These are phyloP conservation scores for Druon quercuslanigerum DNA, from an alignment of 1,140 invertebrate genomes.

Conservation along the genomic window DNA sequence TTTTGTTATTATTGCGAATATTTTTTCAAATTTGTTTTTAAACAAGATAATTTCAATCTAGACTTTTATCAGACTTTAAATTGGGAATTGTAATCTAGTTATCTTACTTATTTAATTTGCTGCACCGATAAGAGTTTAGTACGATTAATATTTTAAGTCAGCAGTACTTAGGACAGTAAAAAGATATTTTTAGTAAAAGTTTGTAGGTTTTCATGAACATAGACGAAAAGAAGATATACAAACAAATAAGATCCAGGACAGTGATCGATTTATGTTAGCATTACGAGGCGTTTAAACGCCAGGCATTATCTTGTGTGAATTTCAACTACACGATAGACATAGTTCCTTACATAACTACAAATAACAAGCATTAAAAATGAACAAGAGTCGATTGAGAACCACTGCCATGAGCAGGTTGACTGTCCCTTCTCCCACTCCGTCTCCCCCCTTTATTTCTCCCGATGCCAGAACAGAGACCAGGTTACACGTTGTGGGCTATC, in stretches of 20 bases:
- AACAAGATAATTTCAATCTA: too few species aligned
- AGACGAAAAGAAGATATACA: background rate
- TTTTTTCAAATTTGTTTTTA: too few species aligned
- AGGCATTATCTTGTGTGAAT: constrained; percentile 25
- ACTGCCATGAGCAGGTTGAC: constrained; percentile 57
- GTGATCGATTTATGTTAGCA: constrained; percentile 26
- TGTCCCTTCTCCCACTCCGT: constrained; percentile 51
- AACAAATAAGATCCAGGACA: constrained; percentile 27
- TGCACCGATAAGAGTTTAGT: too few species aligned
- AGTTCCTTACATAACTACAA: constrained; percentile 48
- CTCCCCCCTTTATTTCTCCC: constrained; percentile 42
- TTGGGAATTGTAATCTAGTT: too few species aligned
- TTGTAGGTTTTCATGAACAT: background rate
- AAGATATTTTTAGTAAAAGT: too few species aligned
- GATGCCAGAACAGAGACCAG: constrained; percentile 45
- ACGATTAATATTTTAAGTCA: too few species aligned
- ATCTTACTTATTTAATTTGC: too few species aligned
- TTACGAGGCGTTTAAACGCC: background rate
- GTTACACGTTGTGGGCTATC: constrained; percentile 58
- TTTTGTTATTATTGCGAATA: too few species aligned
- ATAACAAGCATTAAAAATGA: constrained; percentile 52
- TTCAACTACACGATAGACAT: constrained; percentile 17
- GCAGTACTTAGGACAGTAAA: too few species aligned
- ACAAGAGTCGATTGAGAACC: constrained; percentile 45
- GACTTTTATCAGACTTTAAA: too few species aligned